A percentile compares a stretch with the other conserved stretches of the same genome.
These are phyloP conservation scores for Cacatua alba DNA, from an alignment of 2,113 vertebrate genomes.

Conservation along the genomic window DNA sequence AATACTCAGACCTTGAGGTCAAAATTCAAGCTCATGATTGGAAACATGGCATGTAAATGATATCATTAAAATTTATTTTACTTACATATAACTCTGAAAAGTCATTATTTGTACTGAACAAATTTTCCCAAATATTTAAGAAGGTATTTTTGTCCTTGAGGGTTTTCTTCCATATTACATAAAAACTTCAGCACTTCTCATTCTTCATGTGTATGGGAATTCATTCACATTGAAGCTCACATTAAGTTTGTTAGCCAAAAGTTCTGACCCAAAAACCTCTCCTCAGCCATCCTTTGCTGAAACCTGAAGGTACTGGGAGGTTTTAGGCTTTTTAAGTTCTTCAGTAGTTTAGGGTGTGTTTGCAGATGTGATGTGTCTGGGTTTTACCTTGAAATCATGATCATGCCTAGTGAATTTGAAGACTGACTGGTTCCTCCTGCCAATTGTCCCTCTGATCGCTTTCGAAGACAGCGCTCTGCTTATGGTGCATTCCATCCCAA, in stretches of 20 bases:
- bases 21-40: neutral
- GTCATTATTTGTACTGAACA: neutral
- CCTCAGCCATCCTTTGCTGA: neutral
- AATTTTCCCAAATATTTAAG: neutral
- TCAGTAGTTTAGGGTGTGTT: neutral
- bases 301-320: neutral
- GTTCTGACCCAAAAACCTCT: neutral
- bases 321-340: neutral
- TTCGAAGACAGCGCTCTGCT: neutral
- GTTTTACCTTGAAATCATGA: neutral
- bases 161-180: neutral
- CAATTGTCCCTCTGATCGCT: neutral
- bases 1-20: neutral
- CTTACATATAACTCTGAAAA: neutral
- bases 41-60: neutral
- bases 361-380: neutral
- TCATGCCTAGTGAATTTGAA: neutral
- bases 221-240: neutral
- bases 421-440: neutral
- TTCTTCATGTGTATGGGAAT: accelerated
- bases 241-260: neutral
- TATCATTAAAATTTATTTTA: neutral
- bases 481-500: neutral
- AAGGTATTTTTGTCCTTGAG: neutral
- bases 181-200: neutral